phyloP scores from a whole-genome alignment of 2,888 invertebrate genomes.

The Hemithea aestivaria region DNA sequence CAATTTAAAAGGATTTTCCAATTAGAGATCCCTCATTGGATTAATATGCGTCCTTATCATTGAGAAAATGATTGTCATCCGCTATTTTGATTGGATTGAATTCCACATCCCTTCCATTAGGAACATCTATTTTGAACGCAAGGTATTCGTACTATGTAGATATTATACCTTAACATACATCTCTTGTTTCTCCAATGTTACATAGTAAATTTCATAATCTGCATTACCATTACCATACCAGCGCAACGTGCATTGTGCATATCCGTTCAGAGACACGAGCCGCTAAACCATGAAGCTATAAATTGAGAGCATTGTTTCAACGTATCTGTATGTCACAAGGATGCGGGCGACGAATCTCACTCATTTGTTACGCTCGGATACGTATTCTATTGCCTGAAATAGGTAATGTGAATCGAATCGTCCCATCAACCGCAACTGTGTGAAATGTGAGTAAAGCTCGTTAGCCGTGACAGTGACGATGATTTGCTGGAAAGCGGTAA shows the following conservation, averaged over 20 bases:
- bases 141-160: too few relatives aligned
- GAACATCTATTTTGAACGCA: too few relatives aligned
- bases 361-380: slow-evolving; percentile 17
- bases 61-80: slow-evolving; percentile 51
- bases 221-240: slow-evolving; percentile 25
- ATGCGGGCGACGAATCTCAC: slow-evolving; percentile 32
- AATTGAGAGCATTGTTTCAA: slow-evolving; percentile 56
- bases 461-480: slow-evolving; percentile 26
- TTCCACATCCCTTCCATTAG: slow-evolving; percentile 24
- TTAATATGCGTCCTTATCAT: slow-evolving; percentile 51
- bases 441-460: slow-evolving; percentile 16
- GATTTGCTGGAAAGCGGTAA: slow-evolving; percentile 24
- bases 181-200: too few relatives aligned
- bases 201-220: slow-evolving; percentile 4
- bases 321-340: slow-evolving; percentile 44
- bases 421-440: slow-evolving; percentile 13
- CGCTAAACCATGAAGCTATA: slow-evolving; percentile 45
- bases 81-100: slow-evolving; percentile 40
- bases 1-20: slow-evolving; percentile 61
- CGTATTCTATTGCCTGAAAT: slow-evolving; percentile 19
- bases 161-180: too few relatives aligned
- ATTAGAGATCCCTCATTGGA: slow-evolving; percentile 56
- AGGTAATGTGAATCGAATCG: slow-evolving; percentile 19
- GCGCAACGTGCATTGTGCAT: slow-evolving; percentile 7
- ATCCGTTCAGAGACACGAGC: slow-evolving; percentile 27